phyloP scores from a whole-genome alignment of 2,113 vertebrate species.

The Hippocampus zosterae region DNA sequence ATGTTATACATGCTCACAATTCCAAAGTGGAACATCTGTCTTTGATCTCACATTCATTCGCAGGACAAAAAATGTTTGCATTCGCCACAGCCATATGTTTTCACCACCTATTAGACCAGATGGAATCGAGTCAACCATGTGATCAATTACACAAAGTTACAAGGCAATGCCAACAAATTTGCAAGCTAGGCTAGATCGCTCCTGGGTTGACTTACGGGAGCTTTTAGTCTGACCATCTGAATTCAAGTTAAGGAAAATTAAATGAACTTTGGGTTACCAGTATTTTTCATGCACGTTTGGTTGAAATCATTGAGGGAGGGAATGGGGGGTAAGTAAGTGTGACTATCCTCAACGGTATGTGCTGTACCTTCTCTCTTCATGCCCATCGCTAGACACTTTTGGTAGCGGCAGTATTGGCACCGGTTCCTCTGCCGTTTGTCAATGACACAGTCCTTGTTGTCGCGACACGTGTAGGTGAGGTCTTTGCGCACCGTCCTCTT shows the following conservation, averaged over 20 bases:
- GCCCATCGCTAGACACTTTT: conserved; percentile 99
- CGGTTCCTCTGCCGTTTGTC: conserved; percentile 98
- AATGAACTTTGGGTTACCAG: no score
- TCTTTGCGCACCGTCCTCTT: conserved; percentile 96
- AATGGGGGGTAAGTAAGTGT: conserved; percentile 27
- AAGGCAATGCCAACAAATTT: neutral
- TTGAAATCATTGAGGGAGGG: conserved; percentile 7
- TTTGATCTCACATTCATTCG: neutral
- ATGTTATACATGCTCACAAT: neutral
- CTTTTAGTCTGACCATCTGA: no score
- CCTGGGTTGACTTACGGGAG: neutral
- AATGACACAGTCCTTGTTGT: conserved; percentile 96
- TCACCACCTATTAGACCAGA: neutral
- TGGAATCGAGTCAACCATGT: neutral
- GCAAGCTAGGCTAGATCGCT: neutral
- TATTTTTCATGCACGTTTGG: no score
- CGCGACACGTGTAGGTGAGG: conserved; percentile 93
- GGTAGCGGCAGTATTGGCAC: conserved; percentile 98
- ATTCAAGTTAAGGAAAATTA: no score
- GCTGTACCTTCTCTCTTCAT: conserved; percentile 98
- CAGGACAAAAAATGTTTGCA: neutral
- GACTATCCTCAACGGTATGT: conserved; percentile 70
- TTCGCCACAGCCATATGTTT: neutral
- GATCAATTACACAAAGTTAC: neutral
- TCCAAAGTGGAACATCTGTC: no score